Percentiles rank a stretch among this genome's conserved stretches.
phyloP scores from a whole-genome alignment of 2,113 vertebrate genomes.

The Equus przewalskii region DNA sequence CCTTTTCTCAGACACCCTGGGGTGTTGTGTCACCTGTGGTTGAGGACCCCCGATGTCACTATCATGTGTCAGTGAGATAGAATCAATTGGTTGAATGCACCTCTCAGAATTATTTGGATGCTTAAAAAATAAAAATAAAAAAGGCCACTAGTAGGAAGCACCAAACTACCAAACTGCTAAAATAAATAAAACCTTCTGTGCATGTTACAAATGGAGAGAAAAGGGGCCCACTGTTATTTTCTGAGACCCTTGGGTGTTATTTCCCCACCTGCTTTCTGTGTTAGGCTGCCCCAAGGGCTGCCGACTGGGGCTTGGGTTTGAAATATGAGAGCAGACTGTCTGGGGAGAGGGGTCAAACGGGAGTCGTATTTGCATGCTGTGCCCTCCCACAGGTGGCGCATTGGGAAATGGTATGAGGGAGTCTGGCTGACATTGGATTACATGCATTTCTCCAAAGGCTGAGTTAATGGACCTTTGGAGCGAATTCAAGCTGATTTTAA shows the following conservation, averaged over 20 bases:
- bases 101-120: background rate
- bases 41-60: background rate
- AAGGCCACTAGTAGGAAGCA: background rate
- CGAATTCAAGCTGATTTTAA: background rate
- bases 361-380: fast-evolving
- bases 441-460: background rate
- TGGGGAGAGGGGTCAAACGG: background rate
- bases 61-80: background rate
- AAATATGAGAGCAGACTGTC: background rate
- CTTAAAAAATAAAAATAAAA: background rate
- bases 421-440: background rate
- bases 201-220: background rate
- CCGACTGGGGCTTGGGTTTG: background rate
- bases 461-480: background rate
- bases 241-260: background rate
- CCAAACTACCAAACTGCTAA: background rate
- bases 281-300: background rate
- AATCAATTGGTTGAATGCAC: background rate
- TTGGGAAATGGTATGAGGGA: background rate
- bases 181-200: background rate
- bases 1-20: background rate
- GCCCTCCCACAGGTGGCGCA: background rate
- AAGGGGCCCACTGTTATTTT: background rate
- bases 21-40: background rate
- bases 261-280: background rate